Conservation (phyloP, 2,113 vertebrate genomes). For the Aspidoscelis tigris region DNA sequence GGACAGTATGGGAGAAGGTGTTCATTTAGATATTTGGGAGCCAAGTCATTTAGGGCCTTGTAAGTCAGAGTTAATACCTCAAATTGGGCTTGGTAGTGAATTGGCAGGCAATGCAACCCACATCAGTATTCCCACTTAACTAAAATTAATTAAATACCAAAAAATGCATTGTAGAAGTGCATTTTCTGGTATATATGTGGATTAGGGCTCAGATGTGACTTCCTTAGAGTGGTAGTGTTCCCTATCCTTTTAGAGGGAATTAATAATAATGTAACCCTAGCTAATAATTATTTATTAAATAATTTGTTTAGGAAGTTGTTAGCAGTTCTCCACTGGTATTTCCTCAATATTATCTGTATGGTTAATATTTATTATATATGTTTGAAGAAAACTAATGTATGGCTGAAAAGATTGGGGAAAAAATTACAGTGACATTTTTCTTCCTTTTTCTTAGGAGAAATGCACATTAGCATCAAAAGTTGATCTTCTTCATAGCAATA, state of each 20-base stretch:
- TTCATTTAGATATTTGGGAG: too few relatives aligned
- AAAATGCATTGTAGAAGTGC: too few relatives aligned
- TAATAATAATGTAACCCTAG: not conserved
- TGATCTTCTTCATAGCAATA: not conserved
- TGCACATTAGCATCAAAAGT: not conserved
- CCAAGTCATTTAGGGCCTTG: too few relatives aligned
- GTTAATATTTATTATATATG: constrained; percentile 5
- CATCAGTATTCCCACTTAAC: too few relatives aligned
- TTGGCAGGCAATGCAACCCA: too few relatives aligned
- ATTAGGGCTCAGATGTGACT: not conserved
- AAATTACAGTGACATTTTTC: not conserved
- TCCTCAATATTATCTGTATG: not conserved
- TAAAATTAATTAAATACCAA: too few relatives aligned
- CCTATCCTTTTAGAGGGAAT: not conserved
- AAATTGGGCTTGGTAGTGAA: too few relatives aligned
- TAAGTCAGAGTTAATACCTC: too few relatives aligned
- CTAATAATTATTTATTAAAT: not conserved
- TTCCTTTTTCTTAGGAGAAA: not conserved
- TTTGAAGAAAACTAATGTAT: not conserved
- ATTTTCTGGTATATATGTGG: too few relatives aligned
- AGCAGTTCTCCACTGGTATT: not conserved
- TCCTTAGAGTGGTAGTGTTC: not conserved
- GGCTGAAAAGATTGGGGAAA: not conserved
- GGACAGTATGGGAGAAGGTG: too few relatives aligned
- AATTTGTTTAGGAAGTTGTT: not conserved